phyloP scores from a whole-genome alignment of 2,797 vertebrate species.

The Microcaecilia unicolor region DNA sequence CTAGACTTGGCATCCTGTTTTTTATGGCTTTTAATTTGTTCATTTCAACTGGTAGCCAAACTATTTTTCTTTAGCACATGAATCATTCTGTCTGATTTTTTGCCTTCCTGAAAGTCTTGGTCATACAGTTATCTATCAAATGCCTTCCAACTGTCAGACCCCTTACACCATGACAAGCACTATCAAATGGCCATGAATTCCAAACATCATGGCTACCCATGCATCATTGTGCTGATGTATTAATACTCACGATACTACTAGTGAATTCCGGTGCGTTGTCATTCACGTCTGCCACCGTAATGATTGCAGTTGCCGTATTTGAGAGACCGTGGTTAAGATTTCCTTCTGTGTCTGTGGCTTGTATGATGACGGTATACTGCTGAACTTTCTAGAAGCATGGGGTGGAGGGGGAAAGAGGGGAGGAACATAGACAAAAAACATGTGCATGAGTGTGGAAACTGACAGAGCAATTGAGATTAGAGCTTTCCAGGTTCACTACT shows the following conservation, averaged over 20 bases:
- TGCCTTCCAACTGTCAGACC: background rate
- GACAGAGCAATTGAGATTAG: too few species aligned
- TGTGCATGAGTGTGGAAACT: too few species aligned
- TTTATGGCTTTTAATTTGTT: too few species aligned
- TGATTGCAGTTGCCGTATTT: slow-evolving; percentile 88
- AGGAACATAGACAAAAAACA: background rate
- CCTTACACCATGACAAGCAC: background rate
- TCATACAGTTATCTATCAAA: background rate
- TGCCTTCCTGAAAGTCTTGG: background rate
- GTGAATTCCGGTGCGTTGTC: slow-evolving; percentile 93
- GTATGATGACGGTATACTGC: slow-evolving; percentile 84
- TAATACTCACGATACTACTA: slow-evolving; percentile 71
- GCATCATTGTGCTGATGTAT: background rate
- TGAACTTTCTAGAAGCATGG: slow-evolving; percentile 75
- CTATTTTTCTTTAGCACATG: background rate
- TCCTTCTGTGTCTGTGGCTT: slow-evolving; percentile 94
- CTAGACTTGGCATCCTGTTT: too few species aligned
- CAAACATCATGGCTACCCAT: background rate
- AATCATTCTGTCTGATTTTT: background rate
- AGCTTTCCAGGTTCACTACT: too few species aligned
- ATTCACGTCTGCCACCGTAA: slow-evolving; percentile 83
- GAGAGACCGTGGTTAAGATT: slow-evolving; percentile 90
- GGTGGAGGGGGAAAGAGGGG: background rate
- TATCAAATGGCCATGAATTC: background rate
- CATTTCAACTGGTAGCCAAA: background rate